Base-by-base conservation (phyloP, 2,888 invertebrate genomes). In the Rhingia rostrata region DNA sequence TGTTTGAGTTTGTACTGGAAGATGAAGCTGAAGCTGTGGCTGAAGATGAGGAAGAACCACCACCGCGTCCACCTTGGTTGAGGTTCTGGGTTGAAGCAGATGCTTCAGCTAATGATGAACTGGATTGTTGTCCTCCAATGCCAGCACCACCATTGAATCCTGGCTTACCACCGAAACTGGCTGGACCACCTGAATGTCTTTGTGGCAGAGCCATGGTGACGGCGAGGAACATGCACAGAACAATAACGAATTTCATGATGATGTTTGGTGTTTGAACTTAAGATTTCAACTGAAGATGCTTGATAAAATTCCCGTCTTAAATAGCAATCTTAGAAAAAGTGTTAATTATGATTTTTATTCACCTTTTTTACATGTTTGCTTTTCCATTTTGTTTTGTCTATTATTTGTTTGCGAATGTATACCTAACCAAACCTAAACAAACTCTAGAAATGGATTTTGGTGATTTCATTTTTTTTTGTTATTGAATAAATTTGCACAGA, bases 221-320 rank as follows among this genome's bases (percentile, higher is more conserved):
- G 6, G 56, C 72, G 9, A 83, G 33, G 9, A 83, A 10, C 72
- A 83, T 35, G n/a, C 77, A 67, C 14, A 82, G 41, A 37, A 73
- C 32, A 32, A 83, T 63, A 0, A 54, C 60, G 33, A 60, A 12
- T 69, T 69, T 77, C 77, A 77, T 77, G 22, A 14, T 54, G 7
- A 22, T 54, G 53, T 30, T 64, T 53, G 64, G 43, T 60, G 41
- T 41, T 51, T 51, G 35, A 67, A 58, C 51, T 45, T 47, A 0
- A 9, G 9, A 58, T 30, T 72, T 37, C 33, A 64, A 63, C 63
- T 51, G 58, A 58, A 3, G 35, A 58, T 41, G 2, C 53, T 30
- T 10, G 3, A 6, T 12, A 10, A 33, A 2, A 7, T 5, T 12
- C 32, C 12, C 58, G 30, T 30, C 75, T 81, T 81, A 75, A 53